phyloP scores from a whole-genome alignment of 2,797 vertebrate genomes.

The Parauchenoglanis ngamensis region DNA sequence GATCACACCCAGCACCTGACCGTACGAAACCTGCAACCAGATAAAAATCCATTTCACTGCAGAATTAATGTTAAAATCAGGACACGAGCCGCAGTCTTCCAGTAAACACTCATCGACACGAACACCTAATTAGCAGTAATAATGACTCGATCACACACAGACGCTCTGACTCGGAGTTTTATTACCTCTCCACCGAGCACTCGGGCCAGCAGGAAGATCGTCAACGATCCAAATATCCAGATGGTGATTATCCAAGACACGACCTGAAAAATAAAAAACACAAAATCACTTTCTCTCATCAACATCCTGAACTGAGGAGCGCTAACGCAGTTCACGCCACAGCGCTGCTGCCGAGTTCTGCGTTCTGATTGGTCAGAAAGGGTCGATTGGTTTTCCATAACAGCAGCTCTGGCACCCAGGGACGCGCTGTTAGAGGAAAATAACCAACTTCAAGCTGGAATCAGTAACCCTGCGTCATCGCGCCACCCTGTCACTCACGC shows the following conservation, averaged over 20 bases:
- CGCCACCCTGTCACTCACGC: neutral
- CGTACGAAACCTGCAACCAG: slow-evolving; percentile 87
- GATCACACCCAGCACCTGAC: slow-evolving; percentile 97
- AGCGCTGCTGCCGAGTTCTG: neutral
- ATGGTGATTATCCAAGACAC: slow-evolving; percentile 99
- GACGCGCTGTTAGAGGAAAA: neutral
- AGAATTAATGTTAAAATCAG: neutral
- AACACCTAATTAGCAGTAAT: too few species aligned
- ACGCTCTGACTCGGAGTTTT: neutral
- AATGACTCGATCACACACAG: neutral
- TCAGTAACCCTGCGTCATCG: neutral
- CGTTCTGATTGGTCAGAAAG: neutral
- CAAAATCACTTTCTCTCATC: neutral
- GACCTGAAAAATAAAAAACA: slow-evolving; percentile 73
- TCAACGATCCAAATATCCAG: slow-evolving; percentile 98
- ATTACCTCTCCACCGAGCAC: slow-evolving; percentile 96
- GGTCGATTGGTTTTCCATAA: neutral
- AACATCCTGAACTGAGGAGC: neutral
- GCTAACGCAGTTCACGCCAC: neutral
- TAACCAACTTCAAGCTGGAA: neutral
- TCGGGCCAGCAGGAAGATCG: slow-evolving; percentile 94
- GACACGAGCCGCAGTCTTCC: too few species aligned
- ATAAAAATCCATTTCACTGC: neutral
- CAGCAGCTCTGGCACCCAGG: neutral
- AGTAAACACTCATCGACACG: neutral